Evolutionary conservation across 2,888 invertebrate genomes (phyloP), one percentile per base, ranked within the genome.

Genomic region (Cheilosia vernalis): DNA sequence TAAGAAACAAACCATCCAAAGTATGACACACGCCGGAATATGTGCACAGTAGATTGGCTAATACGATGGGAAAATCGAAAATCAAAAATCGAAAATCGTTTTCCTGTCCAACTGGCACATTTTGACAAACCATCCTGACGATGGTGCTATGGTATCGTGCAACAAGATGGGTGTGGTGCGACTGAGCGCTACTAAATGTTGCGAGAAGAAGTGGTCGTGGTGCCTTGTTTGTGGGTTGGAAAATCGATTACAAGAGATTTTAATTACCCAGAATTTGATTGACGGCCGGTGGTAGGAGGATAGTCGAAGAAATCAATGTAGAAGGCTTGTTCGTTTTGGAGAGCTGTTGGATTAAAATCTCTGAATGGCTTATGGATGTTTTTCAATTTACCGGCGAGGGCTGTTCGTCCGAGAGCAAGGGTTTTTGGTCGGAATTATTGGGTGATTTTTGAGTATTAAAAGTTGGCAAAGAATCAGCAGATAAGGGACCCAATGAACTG

Each of bases 261-360:
- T 60, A 67, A 76, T 81, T 81, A 73, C 47, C 58, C 67, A 10
- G 49, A 27, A 70, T 72, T 85, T 85, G 85, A 85, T 80, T 85
- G 85, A 85, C 76, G 58, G 79, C 66, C 58, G 13, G 19, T 21
- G 79, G 60, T 66, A 17, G 30, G 27, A 64, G 30, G 64, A 74
- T 55, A 53, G 37, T 33, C 37, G 30, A 19, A 61, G 44, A 56
- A 56, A 73, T 49, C 69, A 79, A 60, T 79, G 67, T 47, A 33
- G 63, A 47, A 53, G 64, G 53, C 42, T 74, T 66, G n/a, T 37
- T 56, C 37, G 51, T 69, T 30, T 30, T 56, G 47, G 42, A 44
- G 61, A 74, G 69, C 37, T 60, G 33, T 44, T 30, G 55, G 69
- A 74, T 80, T 53, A 53, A 74, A 70, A 42, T 21, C 67, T 69